Conservation (phyloP, 2,797 vertebrate genomes). For the Botia kubotai region DNA sequence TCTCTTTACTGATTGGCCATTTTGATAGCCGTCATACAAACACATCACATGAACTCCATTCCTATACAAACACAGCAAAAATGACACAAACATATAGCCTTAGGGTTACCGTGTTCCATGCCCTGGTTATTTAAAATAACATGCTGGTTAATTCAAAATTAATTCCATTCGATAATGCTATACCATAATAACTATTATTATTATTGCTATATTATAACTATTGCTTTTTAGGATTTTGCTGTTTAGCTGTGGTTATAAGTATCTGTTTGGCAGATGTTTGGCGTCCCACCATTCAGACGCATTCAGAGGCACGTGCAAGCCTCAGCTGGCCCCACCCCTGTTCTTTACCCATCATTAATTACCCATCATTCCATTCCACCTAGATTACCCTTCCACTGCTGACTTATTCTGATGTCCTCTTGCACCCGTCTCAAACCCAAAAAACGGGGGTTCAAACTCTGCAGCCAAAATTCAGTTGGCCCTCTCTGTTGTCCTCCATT, state of each 20-base stretch:
- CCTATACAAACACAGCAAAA: background rate
- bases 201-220: too few relatives aligned
- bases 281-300: background rate
- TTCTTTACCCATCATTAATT: slow-evolving; percentile 9
- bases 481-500: slow-evolving; percentile 37
- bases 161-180: too few relatives aligned
- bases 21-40: slow-evolving; percentile 44
- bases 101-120: too few relatives aligned
- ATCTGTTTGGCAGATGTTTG: too few relatives aligned
- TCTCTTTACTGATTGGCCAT: slow-evolving; percentile 36
- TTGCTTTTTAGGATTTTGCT: background rate
- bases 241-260: background rate
- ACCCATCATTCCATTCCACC: slow-evolving; percentile 30
- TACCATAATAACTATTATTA: too few relatives aligned
- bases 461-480: slow-evolving; percentile 43
- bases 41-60: slow-evolving; percentile 4
- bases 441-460: slow-evolving; percentile 39
- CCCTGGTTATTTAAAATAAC: too few relatives aligned
- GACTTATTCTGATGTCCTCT: slow-evolving; percentile 13
- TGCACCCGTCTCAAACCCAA: background rate
- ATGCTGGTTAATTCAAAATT: too few relatives aligned
- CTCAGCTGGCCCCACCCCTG: slow-evolving; percentile 15
- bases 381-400: slow-evolving; percentile 1
- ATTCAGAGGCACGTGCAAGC: slow-evolving; percentile 15
- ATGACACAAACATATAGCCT: background rate